Base-by-base conservation (phyloP, 2,888 invertebrate species). In the Melitaea athalia region DNA sequence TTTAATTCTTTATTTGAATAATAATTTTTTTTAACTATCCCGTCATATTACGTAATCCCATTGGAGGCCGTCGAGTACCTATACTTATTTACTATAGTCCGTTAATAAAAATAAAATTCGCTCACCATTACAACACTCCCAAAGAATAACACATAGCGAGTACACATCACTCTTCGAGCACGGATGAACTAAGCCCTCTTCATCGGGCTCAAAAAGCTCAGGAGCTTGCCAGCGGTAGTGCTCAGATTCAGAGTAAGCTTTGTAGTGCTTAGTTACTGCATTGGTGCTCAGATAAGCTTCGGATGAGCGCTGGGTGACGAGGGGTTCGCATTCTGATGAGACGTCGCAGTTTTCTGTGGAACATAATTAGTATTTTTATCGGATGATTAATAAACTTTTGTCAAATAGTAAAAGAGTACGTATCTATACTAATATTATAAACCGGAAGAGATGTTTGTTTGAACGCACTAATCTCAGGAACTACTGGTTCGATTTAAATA, bases 71-170 rank as follows among this genome's bases (percentile, higher is more conserved):
- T 24, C 24, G 3, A 24, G 24, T 24, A 24, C 24, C 24, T 43
- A 1, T 11, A 43, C 8, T 43, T 43, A 43, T 10, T 43, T 43
- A 42, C 12, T 12, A 63, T 17, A 5, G 8, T 43, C 24, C 10
- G 1, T 42, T 61, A 53, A 42, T 14, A n/a, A 5, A 42, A 59
- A 15, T 43, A 33, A 11, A 45, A 17, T 7, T 14, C 1, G 60
- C 75, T 79, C 73, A 93, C 93, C 90, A 76, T 92, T 93, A 75
- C 92, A 92, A 68, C 89, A 81, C 75, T 93, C 93, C 92, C 91
- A 92, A 0, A 93, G 77, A 5, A 93, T 76, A 61, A 92, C 62
- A 52, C 86, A 83, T 0, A 93, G 78, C 0, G 92, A 90, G 69
- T 93, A 93, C 0, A 90, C 92, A 63, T 92, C 92, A 62, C 85